Evolutionary conservation across 35 echinoderm and acorn worm species (phyloP).

Genomic region (Lytechinus pictus): DNA sequence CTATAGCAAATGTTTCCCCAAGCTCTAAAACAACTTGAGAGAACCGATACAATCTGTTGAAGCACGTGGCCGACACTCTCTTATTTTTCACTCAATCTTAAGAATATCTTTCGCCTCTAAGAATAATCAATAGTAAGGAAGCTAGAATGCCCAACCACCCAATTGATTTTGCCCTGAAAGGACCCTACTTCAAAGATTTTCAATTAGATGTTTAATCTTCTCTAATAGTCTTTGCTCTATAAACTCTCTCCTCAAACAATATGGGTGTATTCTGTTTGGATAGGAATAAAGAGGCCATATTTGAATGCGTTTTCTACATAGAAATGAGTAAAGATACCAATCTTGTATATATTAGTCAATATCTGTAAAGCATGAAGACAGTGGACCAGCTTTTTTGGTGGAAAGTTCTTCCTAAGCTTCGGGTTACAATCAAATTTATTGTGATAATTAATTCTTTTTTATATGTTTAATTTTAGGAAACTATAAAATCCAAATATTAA

Average conservation of each 20-base stretch:
- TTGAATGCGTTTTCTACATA: not conserved
- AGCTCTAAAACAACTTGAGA: not conserved
- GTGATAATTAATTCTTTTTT: too few relatives aligned
- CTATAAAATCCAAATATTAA: too few relatives aligned
- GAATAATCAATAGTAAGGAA: not conserved
- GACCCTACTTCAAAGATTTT: conserved; percentile 12
- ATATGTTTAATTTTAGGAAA: too few relatives aligned
- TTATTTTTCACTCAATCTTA: not conserved
- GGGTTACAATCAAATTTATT: too few relatives aligned
- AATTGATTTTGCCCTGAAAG: not conserved
- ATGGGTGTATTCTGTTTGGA: not conserved
- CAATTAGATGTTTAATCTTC: conserved; percentile 6
- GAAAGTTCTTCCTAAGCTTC: too few relatives aligned
- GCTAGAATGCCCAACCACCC: not conserved
- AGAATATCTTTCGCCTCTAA: not conserved
- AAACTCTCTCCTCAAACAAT: not conserved
- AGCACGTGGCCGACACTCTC: not conserved
- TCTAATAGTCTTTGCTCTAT: not conserved
- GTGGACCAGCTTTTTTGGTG: too few relatives aligned
- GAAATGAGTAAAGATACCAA: too few relatives aligned
- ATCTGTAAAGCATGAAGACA: too few relatives aligned
- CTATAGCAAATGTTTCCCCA: conserved; percentile 18
- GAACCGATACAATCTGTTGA: not conserved
- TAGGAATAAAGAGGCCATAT: not conserved
- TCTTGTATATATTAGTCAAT: too few relatives aligned